Evolutionary conservation across 2,888 invertebrate species (phyloP).

Genomic region (Anagyrus pseudococci): DNA sequence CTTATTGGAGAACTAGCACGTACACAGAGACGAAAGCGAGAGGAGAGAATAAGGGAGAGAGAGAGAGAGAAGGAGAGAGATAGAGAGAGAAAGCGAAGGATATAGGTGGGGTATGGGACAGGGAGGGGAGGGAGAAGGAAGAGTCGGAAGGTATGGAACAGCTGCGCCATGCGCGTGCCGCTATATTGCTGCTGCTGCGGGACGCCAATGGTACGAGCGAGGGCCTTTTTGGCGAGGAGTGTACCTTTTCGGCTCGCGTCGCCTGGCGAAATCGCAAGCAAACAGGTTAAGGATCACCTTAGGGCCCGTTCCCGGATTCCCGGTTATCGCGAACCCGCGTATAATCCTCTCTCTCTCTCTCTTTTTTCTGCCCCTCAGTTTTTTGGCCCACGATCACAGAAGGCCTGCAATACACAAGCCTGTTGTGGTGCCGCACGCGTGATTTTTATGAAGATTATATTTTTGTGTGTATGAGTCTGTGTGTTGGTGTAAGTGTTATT

Average conservation of each 20-base stretch:
- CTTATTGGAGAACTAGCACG: neutral
- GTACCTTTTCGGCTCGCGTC: slow-evolving; percentile 7
- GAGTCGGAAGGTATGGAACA: neutral
- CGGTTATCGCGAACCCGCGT: slow-evolving; percentile 2
- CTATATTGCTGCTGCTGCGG: neutral
- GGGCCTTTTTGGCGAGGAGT: slow-evolving; percentile 24
- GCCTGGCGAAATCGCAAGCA: slow-evolving; percentile 14
- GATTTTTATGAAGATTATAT: no score
- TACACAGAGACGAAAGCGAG: neutral
- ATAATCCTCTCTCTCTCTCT: neutral
- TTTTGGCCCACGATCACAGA: no score
- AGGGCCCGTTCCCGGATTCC: slow-evolving; percentile 1
- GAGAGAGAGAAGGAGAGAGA: neutral
- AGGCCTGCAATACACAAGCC: no score
- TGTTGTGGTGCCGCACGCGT: no score
- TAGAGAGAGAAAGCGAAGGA: no score
- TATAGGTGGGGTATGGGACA: neutral
- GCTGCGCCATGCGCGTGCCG: neutral
- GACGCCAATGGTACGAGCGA: neutral
- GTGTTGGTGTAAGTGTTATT: no score
- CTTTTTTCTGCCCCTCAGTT: no score
- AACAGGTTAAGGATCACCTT: slow-evolving; percentile 34
- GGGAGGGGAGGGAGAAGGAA: neutral
- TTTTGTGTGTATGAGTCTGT: no score
- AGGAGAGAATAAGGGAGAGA: neutral